Percentiles rank a stretch among this genome's conserved stretches.
Evolutionary conservation across 2,888 invertebrate genomes (phyloP).

Genomic region (Leptinotarsa juncta): DNA sequence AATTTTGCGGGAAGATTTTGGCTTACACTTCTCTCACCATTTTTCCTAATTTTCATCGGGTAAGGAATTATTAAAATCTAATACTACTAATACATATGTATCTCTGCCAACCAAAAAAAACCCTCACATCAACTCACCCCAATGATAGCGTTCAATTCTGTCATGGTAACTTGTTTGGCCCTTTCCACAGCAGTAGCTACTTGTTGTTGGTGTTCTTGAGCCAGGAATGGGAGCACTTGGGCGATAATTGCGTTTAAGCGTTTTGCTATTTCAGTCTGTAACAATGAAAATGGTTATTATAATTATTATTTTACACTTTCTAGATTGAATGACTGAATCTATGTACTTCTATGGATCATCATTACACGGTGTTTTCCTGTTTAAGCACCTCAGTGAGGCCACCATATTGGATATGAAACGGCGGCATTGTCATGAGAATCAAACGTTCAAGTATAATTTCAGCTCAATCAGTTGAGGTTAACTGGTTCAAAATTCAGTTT

Average conservation of each 20-base stretch:
- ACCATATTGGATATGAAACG: too few species aligned
- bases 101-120: conserved; percentile 16
- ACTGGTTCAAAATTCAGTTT: too few species aligned
- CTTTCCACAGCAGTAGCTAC: conserved; percentile 93
- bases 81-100: not conserved
- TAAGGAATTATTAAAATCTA: not conserved
- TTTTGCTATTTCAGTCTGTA: conserved; percentile 96
- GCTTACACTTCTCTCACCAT: too few species aligned
- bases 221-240: conserved; percentile 92
- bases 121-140: conserved; percentile 75
- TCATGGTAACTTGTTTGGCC: conserved; percentile 96
- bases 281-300: conserved; percentile 51
- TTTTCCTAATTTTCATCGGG: too few species aligned
- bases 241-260: conserved; percentile 92
- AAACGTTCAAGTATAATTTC: too few species aligned
- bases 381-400: too few species aligned
- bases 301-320: not conserved
- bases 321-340: too few species aligned
- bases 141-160: conserved; percentile 92
- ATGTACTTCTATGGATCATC: too few species aligned
- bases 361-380: too few species aligned
- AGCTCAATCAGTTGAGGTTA: too few species aligned
- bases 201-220: conserved; percentile 92
- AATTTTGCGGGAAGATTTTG: too few species aligned
- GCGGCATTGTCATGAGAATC: too few species aligned